Evolutionary conservation across 2,888 invertebrate species (phyloP).

Genomic region (Ischnura elegans): DNA sequence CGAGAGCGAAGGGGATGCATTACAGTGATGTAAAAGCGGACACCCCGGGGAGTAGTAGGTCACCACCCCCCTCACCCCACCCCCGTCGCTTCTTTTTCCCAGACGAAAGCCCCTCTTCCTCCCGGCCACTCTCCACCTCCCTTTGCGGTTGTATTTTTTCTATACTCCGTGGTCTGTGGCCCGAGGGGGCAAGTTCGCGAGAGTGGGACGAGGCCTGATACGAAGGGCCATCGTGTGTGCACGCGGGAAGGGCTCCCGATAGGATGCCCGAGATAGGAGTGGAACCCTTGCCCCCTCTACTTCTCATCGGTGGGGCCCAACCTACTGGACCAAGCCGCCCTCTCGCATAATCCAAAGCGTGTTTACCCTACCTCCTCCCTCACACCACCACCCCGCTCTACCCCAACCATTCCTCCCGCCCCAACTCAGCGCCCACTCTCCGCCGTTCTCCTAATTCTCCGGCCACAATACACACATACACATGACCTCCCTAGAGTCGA

Average conservation of each 20-base stretch:
- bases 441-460: constrained; percentile 21
- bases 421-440: not conserved
- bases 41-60: constrained; percentile 62
- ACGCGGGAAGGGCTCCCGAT: constrained; percentile 32
- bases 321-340: not conserved
- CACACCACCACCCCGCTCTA: not conserved
- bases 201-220: not conserved
- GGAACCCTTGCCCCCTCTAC: not conserved
- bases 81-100: not conserved
- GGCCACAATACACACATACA: constrained; percentile 18
- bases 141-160: constrained; percentile 21
- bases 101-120: not conserved
- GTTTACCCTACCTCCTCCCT: not conserved
- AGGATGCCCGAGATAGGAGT: constrained; percentile 47
- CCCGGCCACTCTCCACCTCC: not conserved
- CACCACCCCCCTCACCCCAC: constrained; percentile 14
- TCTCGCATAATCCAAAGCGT: not conserved
- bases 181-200: constrained; percentile 33
- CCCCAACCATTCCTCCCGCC: not conserved
- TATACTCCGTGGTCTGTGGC: constrained; percentile 40
- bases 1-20: constrained; percentile 52
- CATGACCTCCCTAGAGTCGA: constrained; percentile 37
- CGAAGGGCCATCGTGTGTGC: not conserved
- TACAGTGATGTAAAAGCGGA: constrained; percentile 53
- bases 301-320: too few species aligned